Evolutionary conservation across 2,888 invertebrate genomes (phyloP), one percentile per base, ranked within the genome.

Genomic region (Crepidodera aurea): DNA sequence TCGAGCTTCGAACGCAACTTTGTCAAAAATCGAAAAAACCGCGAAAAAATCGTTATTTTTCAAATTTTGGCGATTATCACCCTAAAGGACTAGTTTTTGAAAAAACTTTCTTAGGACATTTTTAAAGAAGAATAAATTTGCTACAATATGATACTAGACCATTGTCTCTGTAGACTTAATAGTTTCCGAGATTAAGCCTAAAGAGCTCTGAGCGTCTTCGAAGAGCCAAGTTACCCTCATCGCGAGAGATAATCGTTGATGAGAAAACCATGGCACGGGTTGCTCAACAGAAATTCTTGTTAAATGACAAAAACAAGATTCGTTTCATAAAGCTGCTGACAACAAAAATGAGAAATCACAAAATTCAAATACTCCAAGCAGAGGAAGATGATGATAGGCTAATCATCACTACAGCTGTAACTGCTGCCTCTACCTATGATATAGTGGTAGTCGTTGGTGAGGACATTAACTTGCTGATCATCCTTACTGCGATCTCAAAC

Each of bases 91-190:
- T 44, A 44, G 44, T 44, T 44, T n/a, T n/a, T n/a, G n/a, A n/a
- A n/a, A n/a, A n/a, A n/a, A n/a, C n/a, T n/a, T n/a, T n/a, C n/a
- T 42, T 42, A 13, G 42, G 15, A 18, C 1, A 42, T 16, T 27
- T 50, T 51, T 51, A 34, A 51, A 37, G 37, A 37, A 51, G 37
- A 37, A 37, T 39, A 39, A 51, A 51, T 51, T 51, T 39, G 37
- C 39, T 37, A 51, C 37, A 51, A 51, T 51, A 51, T 37, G 51
- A 51, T 37, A 39, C 51, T 37, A 51, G 37, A 39, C n/a, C n/a
- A 39, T 13, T 19, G 37, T 18, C 22, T 22, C 51, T 12, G 44
- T 44, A 44, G 16, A 19, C 42, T 16, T 5, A 42, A 34, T 34
- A 18, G 18, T 37, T 51, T 34, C 18, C 34, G 32, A 51, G 32